Evolutionary conservation across 2,113 vertebrate species (phyloP).

Genomic region (Leuciscus idus): DNA sequence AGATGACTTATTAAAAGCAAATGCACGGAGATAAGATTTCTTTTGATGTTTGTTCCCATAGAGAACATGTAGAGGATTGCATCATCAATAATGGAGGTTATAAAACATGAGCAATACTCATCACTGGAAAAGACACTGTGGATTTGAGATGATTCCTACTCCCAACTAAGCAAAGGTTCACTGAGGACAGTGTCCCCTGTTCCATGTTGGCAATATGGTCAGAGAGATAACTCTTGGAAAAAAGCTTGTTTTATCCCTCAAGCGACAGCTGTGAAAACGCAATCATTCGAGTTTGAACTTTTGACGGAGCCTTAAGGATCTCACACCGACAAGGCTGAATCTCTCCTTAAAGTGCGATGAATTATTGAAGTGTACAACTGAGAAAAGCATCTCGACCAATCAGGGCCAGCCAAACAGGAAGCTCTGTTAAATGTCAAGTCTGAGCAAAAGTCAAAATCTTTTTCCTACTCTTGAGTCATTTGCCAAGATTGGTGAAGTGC

Average conservation of each 20-base stretch:
- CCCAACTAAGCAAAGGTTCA: conserved; percentile 19
- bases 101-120: conserved; percentile 35
- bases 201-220: conserved; percentile 36
- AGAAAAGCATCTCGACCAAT: conserved; percentile 46
- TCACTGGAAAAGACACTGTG: not conserved
- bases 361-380: conserved; percentile 53
- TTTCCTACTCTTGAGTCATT: conserved; percentile 19
- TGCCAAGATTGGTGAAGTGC: conserved; percentile 22
- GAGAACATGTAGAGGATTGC: conserved; percentile 31
- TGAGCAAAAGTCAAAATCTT: not conserved
- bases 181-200: conserved; percentile 42
- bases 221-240: conserved; percentile 30
- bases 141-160: not conserved
- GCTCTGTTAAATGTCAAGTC: conserved; percentile 22
- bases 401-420: conserved; percentile 26
- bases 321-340: conserved; percentile 42
- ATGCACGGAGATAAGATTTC: conserved; percentile 14
- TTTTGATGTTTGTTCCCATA: conserved; percentile 39
- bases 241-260: conserved; percentile 42
- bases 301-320: conserved; percentile 56
- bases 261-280: conserved; percentile 51
- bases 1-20: conserved; percentile 11
- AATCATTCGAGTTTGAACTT: conserved; percentile 51
- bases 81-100: conserved; percentile 28
- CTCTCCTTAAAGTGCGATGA: conserved; percentile 38